Conservation (phyloP, 1,140 invertebrate genomes). For the Papilio polyxenes region DNA sequence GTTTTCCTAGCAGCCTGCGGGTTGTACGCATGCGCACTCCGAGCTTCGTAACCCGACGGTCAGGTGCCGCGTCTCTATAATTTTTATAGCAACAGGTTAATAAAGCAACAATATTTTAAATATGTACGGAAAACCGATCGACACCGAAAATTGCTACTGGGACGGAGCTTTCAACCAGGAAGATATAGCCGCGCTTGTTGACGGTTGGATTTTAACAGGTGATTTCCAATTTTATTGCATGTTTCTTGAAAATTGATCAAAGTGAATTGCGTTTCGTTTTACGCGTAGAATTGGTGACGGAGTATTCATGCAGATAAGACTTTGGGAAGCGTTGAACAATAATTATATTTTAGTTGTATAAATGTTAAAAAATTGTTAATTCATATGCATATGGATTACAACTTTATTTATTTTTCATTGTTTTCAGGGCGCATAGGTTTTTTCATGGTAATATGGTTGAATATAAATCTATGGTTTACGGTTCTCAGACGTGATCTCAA, state of each 20-base stretch:
- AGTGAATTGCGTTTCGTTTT: conserved; percentile 13
- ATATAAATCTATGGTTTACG: conserved; percentile 50
- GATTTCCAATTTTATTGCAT: background rate
- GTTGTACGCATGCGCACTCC: conserved; percentile 32
- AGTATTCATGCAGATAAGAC: background rate
- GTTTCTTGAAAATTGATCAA: background rate
- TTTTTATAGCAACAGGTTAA: conserved; percentile 41
- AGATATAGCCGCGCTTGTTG: background rate
- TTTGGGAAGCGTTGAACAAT: too few relatives aligned
- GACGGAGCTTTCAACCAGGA: conserved; percentile 23
- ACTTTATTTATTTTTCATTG: conserved; percentile 34
- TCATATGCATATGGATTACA: background rate
- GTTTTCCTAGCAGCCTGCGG: conserved; percentile 25
- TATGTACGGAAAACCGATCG: conserved; percentile 22
- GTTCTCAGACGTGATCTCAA: conserved; percentile 55
- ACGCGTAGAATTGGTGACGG: background rate
- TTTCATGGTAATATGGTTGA: conserved; percentile 54
- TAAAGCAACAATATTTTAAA: conserved; percentile 9
- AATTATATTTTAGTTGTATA: too few relatives aligned
- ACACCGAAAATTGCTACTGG: conserved; percentile 23
- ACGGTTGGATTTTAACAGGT: conserved; percentile 33
- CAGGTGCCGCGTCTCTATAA: conserved; percentile 27
- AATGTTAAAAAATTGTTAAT: too few relatives aligned
- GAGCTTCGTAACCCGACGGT: background rate
- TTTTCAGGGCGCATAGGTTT: conserved; percentile 56